phyloP scores from a whole-genome alignment of 2,888 invertebrate species.

The Atrina japonica region DNA sequence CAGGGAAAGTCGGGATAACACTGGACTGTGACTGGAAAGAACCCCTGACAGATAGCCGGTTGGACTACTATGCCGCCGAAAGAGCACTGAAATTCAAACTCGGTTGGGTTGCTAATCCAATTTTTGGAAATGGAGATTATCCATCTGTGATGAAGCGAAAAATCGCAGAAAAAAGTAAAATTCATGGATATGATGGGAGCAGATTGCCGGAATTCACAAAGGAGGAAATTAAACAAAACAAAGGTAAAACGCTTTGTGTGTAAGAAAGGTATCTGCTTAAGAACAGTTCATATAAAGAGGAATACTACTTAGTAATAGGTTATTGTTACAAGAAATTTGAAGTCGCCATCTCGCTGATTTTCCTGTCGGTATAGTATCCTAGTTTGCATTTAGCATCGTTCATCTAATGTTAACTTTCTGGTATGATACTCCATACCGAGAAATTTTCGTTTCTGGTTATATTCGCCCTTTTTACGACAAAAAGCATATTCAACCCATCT shows the following conservation, averaged over 20 bases:
- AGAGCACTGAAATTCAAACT: constrained; percentile 72
- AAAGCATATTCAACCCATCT: too few species aligned
- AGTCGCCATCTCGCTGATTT: too few species aligned
- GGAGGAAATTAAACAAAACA: constrained; percentile 67
- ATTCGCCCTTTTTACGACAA: too few species aligned
- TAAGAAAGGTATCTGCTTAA: too few species aligned
- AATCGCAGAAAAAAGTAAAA: constrained; percentile 62
- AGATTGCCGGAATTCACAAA: constrained; percentile 75
- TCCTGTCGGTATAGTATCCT: too few species aligned
- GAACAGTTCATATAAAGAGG: too few species aligned
- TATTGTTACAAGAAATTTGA: too few species aligned
- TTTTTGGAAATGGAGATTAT: constrained; percentile 82
- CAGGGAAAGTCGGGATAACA: constrained; percentile 66
- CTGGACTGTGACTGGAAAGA: constrained; percentile 75
- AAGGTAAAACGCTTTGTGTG: constrained; percentile 56
- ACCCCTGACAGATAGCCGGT: constrained; percentile 48
- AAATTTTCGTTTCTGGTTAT: too few species aligned
- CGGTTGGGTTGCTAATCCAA: constrained; percentile 78
- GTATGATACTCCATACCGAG: too few species aligned
- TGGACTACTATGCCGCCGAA: constrained; percentile 67
- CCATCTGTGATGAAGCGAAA: constrained; percentile 71
- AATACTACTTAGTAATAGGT: too few species aligned
- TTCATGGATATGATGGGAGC: constrained; percentile 61
- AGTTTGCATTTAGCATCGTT: too few species aligned
- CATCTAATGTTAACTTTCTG: too few species aligned